phyloP scores from a whole-genome alignment of 2,888 invertebrate species.

The Acrobasis suavella region DNA sequence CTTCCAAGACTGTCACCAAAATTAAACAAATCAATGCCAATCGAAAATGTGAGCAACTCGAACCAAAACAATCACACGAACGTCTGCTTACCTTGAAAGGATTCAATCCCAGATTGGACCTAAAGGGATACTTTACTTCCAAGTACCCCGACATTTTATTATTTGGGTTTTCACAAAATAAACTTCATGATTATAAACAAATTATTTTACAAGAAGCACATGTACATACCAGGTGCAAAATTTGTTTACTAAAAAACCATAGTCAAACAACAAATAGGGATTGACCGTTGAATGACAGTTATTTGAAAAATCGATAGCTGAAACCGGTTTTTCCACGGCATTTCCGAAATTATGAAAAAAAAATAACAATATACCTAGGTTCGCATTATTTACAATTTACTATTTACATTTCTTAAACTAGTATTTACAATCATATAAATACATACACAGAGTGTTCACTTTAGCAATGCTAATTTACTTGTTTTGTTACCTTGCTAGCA shows the following conservation, averaged over 20 bases:
- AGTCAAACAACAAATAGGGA: constrained; percentile 78
- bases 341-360: too few species aligned
- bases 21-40: constrained; percentile 48
- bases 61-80: constrained; percentile 29
- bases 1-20: constrained; percentile 84
- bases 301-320: constrained; percentile 46
- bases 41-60: constrained; percentile 30
- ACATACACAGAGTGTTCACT: too few species aligned
- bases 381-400: too few species aligned
- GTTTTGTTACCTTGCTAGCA: too few species aligned
- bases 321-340: neutral
- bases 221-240: constrained; percentile 39
- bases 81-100: constrained; percentile 83
- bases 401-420: too few species aligned
- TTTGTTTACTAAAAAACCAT: constrained; percentile 57
- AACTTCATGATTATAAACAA: constrained; percentile 32
- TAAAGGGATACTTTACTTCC: constrained; percentile 85
- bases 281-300: constrained; percentile 63
- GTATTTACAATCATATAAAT: too few species aligned
- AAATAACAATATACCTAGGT: too few species aligned
- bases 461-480: too few species aligned
- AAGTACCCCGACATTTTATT: constrained; percentile 80
- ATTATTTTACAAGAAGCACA: constrained; percentile 41
- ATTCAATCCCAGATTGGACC: constrained; percentile 82
- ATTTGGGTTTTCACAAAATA: constrained; percentile 30